These are phyloP conservation scores for Phrynocephalus vlangalii DNA, from an alignment of 2,797 vertebrate species.

Conservation along the genomic window DNA sequence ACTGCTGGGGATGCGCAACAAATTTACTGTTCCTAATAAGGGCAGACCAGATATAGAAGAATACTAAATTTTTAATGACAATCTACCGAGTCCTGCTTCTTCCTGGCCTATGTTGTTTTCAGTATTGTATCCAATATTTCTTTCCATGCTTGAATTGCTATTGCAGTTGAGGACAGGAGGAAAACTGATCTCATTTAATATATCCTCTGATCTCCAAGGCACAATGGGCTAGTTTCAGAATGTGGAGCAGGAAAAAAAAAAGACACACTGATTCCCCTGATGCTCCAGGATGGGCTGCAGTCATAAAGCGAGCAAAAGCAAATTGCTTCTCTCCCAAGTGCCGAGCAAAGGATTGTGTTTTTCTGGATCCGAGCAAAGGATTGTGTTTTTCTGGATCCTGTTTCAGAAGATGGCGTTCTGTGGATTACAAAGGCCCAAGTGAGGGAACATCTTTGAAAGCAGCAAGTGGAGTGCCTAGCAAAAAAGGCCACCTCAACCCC, in stretches of 20 bases:
- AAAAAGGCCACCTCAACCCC: slow-evolving; percentile 36
- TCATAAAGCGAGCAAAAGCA: slow-evolving; percentile 50
- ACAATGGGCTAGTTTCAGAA: slow-evolving; percentile 26
- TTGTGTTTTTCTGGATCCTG: slow-evolving; percentile 56
- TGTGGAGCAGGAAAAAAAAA: slow-evolving; percentile 21
- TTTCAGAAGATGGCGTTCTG: slow-evolving; percentile 61
- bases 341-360: slow-evolving; percentile 45
- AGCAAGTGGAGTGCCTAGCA: slow-evolving; percentile 58
- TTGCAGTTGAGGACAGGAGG: slow-evolving; percentile 40
- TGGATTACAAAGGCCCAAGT: slow-evolving; percentile 46
- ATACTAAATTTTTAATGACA: slow-evolving; percentile 40
- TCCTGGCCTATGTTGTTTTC: background rate
- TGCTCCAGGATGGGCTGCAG: slow-evolving; percentile 10
- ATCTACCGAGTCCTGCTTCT: slow-evolving; percentile 45
- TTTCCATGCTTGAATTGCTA: slow-evolving; percentile 16
- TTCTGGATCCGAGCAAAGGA: slow-evolving; percentile 58
- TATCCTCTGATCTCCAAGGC: slow-evolving; percentile 36
- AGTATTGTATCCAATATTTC: slow-evolving; percentile 24
- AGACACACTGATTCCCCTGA: background rate
- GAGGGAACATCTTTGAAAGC: slow-evolving; percentile 64
- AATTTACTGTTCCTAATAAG: slow-evolving; percentile 46
- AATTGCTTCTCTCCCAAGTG: slow-evolving; percentile 55
- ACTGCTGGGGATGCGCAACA: slow-evolving; percentile 49
- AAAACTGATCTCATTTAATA: slow-evolving; percentile 35
- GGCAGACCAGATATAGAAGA: background rate